Evolutionary conservation across 2,888 invertebrate genomes (phyloP).

Genomic region (Ophonus ardosiacus): DNA sequence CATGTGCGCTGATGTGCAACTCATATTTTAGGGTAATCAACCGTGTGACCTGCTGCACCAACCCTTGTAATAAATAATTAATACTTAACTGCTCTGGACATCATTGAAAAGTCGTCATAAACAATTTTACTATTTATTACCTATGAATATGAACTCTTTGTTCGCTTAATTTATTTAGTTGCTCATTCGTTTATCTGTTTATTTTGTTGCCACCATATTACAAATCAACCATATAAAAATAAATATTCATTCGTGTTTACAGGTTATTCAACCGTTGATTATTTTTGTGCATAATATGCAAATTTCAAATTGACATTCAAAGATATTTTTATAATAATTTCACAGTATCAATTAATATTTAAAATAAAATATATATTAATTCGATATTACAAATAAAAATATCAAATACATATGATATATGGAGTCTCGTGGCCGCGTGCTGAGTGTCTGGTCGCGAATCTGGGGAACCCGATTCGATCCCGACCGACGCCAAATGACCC

Average conservation of each 20-base stretch:
- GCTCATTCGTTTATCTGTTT: constrained; percentile 27
- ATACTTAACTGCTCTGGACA: constrained; percentile 50
- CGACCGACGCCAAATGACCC: too few relatives aligned
- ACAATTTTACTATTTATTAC: constrained; percentile 36
- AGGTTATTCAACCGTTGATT: constrained; percentile 18
- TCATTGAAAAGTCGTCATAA: constrained; percentile 52
- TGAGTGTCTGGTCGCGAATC: too few relatives aligned
- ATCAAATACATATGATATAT: neutral
- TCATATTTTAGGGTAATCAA: constrained; percentile 54
- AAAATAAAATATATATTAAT: neutral
- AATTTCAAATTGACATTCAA: neutral
- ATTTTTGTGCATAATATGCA: constrained; percentile 22
- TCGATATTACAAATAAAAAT: neutral
- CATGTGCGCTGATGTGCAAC: constrained; percentile 49
- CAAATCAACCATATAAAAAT: constrained; percentile 44
- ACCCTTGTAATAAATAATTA: constrained; percentile 57
- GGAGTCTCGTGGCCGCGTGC: too few relatives aligned
- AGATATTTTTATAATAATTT: neutral
- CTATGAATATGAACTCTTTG: constrained; percentile 19
- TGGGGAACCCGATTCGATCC: too few relatives aligned
- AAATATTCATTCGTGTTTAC: constrained; percentile 45
- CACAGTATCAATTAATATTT: neutral
- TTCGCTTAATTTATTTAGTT: constrained; percentile 34
- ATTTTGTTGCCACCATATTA: constrained; percentile 36
- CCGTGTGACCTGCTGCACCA: constrained; percentile 48